Evolutionary conservation across 2,888 invertebrate genomes (phyloP).

Genomic region (Macrosoma leucophasiata): DNA sequence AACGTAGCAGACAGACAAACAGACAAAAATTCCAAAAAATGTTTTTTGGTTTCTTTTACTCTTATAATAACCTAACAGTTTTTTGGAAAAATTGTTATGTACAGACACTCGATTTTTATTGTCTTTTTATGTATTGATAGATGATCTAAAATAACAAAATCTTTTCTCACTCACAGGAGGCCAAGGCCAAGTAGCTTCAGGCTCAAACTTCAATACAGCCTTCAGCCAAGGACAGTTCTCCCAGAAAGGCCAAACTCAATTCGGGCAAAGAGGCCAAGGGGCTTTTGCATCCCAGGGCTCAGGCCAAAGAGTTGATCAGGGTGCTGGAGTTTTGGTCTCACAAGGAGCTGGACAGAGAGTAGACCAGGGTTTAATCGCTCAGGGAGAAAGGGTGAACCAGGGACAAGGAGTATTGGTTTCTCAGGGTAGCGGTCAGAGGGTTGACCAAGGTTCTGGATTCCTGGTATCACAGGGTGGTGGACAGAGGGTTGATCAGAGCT

Average conservation of each 20-base stretch:
- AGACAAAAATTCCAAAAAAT: too few relatives aligned
- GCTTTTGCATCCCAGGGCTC: constrained; percentile 14
- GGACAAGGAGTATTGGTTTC: constrained; percentile 1
- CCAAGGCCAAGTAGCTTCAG: too few relatives aligned
- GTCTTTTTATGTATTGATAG: too few relatives aligned
- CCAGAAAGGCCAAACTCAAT: constrained; percentile 13
- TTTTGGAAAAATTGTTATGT: too few relatives aligned
- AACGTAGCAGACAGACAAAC: too few relatives aligned
- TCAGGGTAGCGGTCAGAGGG: constrained; percentile 8
- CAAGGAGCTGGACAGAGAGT: constrained; percentile 7
- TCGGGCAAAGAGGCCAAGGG: constrained; percentile 3
- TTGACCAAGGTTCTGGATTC: constrained; percentile 20
- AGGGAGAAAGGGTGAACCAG: constrained; percentile 14
- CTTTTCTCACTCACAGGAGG: constrained; percentile 9
- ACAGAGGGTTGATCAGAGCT: too few relatives aligned
- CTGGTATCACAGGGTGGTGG: constrained; percentile 17
- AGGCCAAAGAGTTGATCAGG: constrained; percentile 5
- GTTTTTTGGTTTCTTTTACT: too few relatives aligned
- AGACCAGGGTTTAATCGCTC: constrained; percentile 12
- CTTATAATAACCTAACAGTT: too few relatives aligned
- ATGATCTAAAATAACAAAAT: constrained; percentile 11
- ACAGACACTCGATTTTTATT: too few relatives aligned
- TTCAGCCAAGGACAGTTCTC: constrained; percentile 16
- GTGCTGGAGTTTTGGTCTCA: neutral
- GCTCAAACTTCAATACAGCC: constrained; percentile 10